Conservation (phyloP, 2,113 vertebrate genomes). For the Pionites leucogaster region DNA sequence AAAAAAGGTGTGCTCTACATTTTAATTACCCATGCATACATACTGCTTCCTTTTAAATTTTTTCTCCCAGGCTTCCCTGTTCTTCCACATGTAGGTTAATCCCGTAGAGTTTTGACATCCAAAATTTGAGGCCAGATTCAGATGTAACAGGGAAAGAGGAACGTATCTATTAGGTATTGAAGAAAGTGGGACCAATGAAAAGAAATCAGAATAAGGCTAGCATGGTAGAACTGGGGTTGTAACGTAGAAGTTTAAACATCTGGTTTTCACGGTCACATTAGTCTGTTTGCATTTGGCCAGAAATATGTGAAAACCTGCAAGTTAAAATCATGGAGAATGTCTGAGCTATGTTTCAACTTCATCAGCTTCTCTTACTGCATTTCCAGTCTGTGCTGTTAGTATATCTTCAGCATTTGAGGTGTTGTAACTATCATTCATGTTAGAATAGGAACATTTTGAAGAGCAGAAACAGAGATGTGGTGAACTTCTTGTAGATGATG, state of each 20-base stretch:
- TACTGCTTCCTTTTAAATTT: not conserved
- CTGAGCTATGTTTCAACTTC: not conserved
- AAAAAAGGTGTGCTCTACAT: not conserved
- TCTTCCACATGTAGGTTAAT: not conserved
- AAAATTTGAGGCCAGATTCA: not conserved
- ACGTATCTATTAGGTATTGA: not conserved
- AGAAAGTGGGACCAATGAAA: not conserved
- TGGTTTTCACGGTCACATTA: not conserved
- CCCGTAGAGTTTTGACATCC: not conserved
- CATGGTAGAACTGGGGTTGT: not conserved
- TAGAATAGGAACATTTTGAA: not conserved
- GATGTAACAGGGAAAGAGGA: not conserved
- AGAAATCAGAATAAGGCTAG: not conserved
- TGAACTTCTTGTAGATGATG: not conserved
- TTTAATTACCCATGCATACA: not conserved
- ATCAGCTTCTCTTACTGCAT: not conserved
- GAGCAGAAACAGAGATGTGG: not conserved
- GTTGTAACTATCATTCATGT: not conserved
- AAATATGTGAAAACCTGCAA: not conserved
- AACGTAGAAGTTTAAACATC: not conserved
- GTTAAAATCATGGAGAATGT: not conserved
- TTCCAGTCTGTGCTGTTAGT: not conserved
- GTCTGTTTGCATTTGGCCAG: not conserved
- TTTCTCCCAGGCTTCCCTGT: not conserved
- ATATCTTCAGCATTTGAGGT: not conserved